These are phyloP conservation scores for Neomonachus schauinslandi DNA, from an alignment of 2,113 vertebrate species.

Conservation along the genomic window DNA sequence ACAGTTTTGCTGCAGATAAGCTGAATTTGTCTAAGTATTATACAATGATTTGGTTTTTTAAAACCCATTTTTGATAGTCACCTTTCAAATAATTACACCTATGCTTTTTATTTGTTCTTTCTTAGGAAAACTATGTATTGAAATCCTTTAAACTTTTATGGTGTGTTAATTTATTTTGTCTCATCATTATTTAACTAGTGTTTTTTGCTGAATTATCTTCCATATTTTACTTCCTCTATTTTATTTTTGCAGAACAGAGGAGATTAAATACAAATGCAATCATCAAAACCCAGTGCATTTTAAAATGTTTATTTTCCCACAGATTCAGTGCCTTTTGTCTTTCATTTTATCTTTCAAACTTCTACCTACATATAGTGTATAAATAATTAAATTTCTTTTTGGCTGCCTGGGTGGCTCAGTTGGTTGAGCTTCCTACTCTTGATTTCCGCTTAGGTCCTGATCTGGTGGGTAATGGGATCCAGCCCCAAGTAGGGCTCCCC, in stretches of 20 bases:
- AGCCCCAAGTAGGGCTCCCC: neutral
- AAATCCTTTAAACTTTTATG: neutral
- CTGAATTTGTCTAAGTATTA: neutral
- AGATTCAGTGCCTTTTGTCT: neutral
- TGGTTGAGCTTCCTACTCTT: neutral
- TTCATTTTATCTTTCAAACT: neutral
- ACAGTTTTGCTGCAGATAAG: neutral
- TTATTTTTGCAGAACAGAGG: neutral
- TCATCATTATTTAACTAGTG: neutral
- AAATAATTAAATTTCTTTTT: constrained; percentile 38
- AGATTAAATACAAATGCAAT: neutral
- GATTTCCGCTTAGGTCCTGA: neutral
- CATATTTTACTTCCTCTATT: neutral
- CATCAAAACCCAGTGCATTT: neutral
- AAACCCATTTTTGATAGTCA: neutral
- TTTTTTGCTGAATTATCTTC: neutral
- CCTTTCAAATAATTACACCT: neutral
- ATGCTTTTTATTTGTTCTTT: constrained; percentile 22
- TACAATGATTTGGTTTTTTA: neutral
- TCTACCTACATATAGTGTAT: neutral
- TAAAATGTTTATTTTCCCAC: constrained; percentile 14
- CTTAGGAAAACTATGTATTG: neutral
- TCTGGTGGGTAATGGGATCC: neutral
- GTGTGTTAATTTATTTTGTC: neutral
- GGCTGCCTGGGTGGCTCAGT: neutral